Base-by-base conservation (phyloP, 2,797 vertebrate species). In the Tapera naevia region DNA sequence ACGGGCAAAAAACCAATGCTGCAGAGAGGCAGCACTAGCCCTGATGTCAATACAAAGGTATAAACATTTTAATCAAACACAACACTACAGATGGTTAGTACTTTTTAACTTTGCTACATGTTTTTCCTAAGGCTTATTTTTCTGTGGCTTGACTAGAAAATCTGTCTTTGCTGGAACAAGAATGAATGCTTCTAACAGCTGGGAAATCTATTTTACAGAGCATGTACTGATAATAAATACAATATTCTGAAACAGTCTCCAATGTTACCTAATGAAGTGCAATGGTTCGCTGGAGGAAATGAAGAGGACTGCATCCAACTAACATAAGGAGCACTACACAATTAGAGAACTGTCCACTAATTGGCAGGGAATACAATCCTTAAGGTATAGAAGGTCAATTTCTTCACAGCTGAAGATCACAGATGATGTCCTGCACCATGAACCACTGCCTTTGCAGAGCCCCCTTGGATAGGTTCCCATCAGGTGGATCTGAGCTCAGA, bases 1-100 rank as follows among this genome's bases (percentile, higher is more conserved):
- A 50, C 5, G 19, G 41, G 54, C 92, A 74, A 88, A 22, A 91
- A 93, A 93, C 28, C 65, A 69, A 1, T 13, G 22, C 43, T 17
- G 16, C 17, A 5, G 5, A 39, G 35, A 37, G 16, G 56, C 39
- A 82, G 48, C 39, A 53, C 17, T 41, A 61, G 25, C 48, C 61
- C 53, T 13, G 19, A 85, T 62, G 46, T 75, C 76, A 85, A 41
- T 54, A 70, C 5, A 86, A 92, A 91, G 1, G 3, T 1, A 19
- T 72, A 28, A 57, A 11, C 0, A 0, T 28, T 54, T 24, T 86
- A 78, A 89, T 82, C 45, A 73, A 72, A 37, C 0, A 1, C 22
- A n/a, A 8, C 11, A 76, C 11, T 33, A 65, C 39, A 72, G 33
- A 89, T 18, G 21, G 41, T 74, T 86, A 80, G 48, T 24, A 45